Conservation (phyloP, 2,113 vertebrate species). For the Promerops cafer region DNA sequence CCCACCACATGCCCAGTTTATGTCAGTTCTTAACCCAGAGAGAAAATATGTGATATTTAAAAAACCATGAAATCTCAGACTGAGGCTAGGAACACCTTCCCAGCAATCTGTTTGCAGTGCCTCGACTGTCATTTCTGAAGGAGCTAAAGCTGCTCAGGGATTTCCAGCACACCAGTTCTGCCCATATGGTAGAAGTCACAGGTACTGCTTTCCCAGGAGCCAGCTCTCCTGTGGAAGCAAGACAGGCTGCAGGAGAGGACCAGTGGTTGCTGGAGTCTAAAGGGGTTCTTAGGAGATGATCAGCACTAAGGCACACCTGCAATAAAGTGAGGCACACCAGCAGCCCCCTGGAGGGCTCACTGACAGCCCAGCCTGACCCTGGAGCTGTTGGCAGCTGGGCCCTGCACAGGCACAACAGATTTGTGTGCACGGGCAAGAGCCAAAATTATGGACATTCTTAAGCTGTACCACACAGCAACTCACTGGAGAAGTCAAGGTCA, state of each 20-base stretch:
- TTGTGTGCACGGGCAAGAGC: not conserved
- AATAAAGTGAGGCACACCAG: not conserved
- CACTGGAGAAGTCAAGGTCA: not conserved
- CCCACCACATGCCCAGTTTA: not conserved
- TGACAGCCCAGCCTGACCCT: not conserved
- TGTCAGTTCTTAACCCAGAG: not conserved
- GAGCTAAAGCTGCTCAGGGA: not conserved
- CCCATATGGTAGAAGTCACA: not conserved
- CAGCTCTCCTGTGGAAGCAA: not conserved
- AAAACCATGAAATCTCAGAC: not conserved
- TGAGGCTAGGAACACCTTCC: not conserved
- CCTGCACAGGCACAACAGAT: not conserved
- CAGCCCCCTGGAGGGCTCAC: not conserved
- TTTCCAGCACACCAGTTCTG: not conserved
- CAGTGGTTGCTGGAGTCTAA: not conserved
- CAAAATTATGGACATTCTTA: not conserved
- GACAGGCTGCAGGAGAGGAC: not conserved
- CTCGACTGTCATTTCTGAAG: not conserved
- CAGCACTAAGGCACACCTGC: not conserved
- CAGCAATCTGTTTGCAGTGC: not conserved
- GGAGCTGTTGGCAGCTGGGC: not conserved
- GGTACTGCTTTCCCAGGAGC: not conserved
- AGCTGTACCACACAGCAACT: not conserved
- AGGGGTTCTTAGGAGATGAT: not conserved
- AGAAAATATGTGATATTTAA: not conserved